A percentile compares a stretch with the other conserved stretches of the same genome.
Conservation (phyloP, 2,797 vertebrate species). For the Tenualosa ilisha region DNA sequence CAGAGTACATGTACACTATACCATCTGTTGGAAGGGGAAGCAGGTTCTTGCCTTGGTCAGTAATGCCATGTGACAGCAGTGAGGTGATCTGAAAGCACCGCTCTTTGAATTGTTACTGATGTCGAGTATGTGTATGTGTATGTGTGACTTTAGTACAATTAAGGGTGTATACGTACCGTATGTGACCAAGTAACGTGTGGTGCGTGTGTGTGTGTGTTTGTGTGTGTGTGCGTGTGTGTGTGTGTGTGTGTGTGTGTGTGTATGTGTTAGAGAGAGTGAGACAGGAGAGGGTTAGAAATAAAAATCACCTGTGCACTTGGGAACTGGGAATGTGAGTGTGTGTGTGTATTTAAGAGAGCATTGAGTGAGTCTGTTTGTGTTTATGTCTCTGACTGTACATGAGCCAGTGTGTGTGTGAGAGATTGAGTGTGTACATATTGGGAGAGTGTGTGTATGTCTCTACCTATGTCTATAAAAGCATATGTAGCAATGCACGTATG, state of each 20-base stretch:
- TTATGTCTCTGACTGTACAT: constrained; percentile 58
- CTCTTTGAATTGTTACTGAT: background rate
- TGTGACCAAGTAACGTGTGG: background rate
- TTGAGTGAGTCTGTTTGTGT: background rate
- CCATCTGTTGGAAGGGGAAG: background rate
- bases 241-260: too few species aligned
- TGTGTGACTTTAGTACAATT: background rate
- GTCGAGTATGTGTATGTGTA: background rate
- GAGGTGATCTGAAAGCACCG: background rate
- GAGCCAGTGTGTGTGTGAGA: constrained; percentile 41
- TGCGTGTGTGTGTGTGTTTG: background rate
- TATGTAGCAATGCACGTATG: background rate
- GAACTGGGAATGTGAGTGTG: background rate
- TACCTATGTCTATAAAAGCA: background rate
- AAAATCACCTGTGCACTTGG: background rate
- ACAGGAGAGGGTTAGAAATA: background rate
- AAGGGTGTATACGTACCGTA: background rate
- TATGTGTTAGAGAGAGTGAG: too few species aligned
- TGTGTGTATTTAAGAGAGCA: background rate
- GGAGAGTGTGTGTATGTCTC: background rate
- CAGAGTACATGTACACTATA: background rate
- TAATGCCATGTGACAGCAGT: constrained; percentile 2
- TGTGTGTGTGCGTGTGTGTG: too few species aligned
- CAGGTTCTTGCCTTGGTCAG: background rate
- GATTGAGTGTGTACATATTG: background rate